Conservation (phyloP, 37 sponge, comb jelly and placozoan genomes). For the Cladorhizidae sp. region DNA sequence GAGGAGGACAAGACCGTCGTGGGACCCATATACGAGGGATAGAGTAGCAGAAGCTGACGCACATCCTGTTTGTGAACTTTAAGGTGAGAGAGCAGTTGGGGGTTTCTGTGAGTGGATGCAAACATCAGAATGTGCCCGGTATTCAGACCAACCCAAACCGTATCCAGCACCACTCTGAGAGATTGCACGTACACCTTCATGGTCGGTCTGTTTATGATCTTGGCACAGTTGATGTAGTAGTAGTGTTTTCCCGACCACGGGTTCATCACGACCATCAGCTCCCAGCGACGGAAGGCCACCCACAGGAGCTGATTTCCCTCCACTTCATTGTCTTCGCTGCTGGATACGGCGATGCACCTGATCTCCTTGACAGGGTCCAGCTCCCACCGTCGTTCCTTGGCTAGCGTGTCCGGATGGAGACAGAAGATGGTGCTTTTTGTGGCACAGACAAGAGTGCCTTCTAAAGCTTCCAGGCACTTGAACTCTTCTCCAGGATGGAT, state of each 20-base stretch:
- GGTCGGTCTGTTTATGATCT: conserved; percentile 2
- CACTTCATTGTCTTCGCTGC: background rate
- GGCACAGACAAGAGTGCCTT: conserved; percentile 50
- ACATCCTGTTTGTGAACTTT: conserved; percentile 42
- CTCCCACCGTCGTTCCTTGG: conserved; percentile 16
- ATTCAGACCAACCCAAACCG: conserved; percentile 64
- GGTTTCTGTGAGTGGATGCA: conserved; percentile 9
- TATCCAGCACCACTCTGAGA: conserved; percentile 50
- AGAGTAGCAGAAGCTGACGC: conserved; percentile 47
- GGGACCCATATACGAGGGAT: conserved; percentile 46
- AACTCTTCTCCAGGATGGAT: conserved; percentile 32
- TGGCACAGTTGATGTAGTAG: conserved; percentile 41
- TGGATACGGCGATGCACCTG: conserved; percentile 21
- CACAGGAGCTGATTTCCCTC: conserved; percentile 34
- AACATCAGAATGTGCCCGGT: conserved; percentile 64
- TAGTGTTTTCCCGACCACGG: conserved; percentile 12
- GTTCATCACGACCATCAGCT: conserved; percentile 29
- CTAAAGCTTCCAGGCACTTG: conserved; percentile 35
- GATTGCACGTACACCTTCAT: conserved; percentile 36
- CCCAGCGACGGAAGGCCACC: conserved; percentile 46
- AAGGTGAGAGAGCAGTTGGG: conserved; percentile 44
- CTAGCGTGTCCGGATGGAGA: conserved; percentile 49
- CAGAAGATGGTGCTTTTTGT: conserved; percentile 26
- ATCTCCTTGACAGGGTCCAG: conserved; percentile 21
- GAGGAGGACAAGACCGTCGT: conserved; percentile 7